Evolutionary conservation across 2,113 vertebrate species (phyloP).

Genomic region (Megalops atlanticus): DNA sequence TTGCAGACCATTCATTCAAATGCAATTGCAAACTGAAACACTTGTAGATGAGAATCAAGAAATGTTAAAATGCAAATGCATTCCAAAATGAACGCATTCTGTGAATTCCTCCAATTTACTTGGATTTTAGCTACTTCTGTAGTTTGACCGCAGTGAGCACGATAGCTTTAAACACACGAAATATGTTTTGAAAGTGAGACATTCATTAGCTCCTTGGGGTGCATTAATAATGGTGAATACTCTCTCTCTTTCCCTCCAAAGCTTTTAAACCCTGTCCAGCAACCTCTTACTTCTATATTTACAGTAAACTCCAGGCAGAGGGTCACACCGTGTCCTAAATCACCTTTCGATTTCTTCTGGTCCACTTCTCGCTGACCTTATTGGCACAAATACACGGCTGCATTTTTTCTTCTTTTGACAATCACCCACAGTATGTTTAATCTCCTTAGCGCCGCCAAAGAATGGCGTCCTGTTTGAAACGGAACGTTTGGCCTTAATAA

Average conservation of each 20-base stretch:
- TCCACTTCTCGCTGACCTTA: background rate
- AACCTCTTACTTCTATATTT: background rate
- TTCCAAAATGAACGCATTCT: background rate
- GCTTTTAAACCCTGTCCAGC: background rate
- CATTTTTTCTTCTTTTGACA: background rate
- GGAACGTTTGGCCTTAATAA: background rate
- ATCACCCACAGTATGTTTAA: background rate
- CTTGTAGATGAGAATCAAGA: background rate
- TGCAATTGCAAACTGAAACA: background rate
- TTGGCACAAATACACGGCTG: background rate
- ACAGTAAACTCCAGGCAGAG: background rate
- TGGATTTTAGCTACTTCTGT: background rate
- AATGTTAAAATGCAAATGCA: background rate
- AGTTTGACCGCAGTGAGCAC: background rate
- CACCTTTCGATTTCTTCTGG: background rate
- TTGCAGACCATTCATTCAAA: background rate
- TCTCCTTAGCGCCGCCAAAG: background rate
- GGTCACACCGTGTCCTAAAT: background rate
- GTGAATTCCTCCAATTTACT: background rate
- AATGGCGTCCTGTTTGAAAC: constrained; percentile 9
- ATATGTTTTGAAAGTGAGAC: background rate
- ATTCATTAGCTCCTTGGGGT: background rate
- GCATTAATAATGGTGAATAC: background rate
- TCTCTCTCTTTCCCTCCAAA: background rate
- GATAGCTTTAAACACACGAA: background rate